phyloP scores from a whole-genome alignment of 1,140 invertebrate genomes.

The Sinella curviseta region DNA sequence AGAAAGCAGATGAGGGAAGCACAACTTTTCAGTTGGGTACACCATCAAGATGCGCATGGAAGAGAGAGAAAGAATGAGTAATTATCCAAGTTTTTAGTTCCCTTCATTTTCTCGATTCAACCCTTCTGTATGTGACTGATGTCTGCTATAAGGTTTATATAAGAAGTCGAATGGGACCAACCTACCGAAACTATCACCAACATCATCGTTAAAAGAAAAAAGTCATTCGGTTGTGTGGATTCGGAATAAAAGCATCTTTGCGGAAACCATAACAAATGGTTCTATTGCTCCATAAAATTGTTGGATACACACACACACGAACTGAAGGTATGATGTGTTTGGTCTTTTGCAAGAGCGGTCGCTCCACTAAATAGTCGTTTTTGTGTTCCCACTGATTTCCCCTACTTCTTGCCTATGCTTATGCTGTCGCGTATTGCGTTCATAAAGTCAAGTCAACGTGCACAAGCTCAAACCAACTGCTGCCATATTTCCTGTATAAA shows the following conservation, averaged over 20 bases:
- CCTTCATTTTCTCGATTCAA: not conserved
- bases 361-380: not conserved
- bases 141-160: no score
- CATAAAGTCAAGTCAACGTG: not conserved
- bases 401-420: not conserved
- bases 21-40: not conserved
- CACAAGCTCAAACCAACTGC: not conserved
- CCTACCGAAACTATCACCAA: no score
- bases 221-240: not conserved
- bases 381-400: not conserved
- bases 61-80: conserved; percentile 9
- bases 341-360: not conserved
- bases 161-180: no score
- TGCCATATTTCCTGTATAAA: not conserved
- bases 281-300: conserved; percentile 23
- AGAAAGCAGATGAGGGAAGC: not conserved
- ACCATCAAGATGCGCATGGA: not conserved
- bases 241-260: conserved; percentile 7
- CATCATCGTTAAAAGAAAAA: no score
- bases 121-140: no score
- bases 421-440: not conserved
- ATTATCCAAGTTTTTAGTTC: conserved; percentile 20
- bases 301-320: not conserved
- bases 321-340: not conserved
- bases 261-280: conserved; percentile 22